These are phyloP conservation scores for Haemorhous mexicanus DNA, from an alignment of 2,113 vertebrate genomes.

Conservation along the genomic window DNA sequence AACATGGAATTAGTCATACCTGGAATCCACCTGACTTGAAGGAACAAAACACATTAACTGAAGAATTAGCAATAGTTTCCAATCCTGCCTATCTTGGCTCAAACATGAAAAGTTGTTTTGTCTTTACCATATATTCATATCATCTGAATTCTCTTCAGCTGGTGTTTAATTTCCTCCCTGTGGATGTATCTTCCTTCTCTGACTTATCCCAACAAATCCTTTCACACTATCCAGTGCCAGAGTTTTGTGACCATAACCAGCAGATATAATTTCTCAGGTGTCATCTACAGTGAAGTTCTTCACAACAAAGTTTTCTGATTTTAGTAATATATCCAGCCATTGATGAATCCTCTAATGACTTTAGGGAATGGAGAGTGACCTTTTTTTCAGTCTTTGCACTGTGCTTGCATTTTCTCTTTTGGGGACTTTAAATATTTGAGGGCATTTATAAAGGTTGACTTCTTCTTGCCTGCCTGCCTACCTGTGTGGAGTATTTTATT, in stretches of 20 bases:
- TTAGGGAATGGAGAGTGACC: background rate
- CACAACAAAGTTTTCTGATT: background rate
- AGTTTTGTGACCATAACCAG: background rate
- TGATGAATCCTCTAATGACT: background rate
- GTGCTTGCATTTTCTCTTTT: background rate
- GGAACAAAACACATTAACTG: background rate
- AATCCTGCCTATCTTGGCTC: background rate
- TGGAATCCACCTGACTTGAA: background rate
- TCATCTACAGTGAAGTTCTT: background rate
- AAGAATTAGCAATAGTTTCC: background rate
- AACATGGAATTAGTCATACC: background rate
- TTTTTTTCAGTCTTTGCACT: background rate
- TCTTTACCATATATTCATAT: background rate
- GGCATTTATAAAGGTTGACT: background rate
- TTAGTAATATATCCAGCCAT: background rate
- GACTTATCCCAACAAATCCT: background rate
- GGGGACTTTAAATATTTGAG: background rate
- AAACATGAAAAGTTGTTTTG: background rate
- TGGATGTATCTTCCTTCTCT: background rate
- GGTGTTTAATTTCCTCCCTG: background rate
- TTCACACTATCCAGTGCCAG: background rate
- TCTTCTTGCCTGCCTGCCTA: background rate
- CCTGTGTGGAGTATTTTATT: constrained; percentile 11
- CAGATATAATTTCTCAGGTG: background rate
- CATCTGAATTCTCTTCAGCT: background rate